These are phyloP conservation scores for Colinus virginianus DNA, from an alignment of 2,113 vertebrate species.

Conservation along the genomic window DNA sequence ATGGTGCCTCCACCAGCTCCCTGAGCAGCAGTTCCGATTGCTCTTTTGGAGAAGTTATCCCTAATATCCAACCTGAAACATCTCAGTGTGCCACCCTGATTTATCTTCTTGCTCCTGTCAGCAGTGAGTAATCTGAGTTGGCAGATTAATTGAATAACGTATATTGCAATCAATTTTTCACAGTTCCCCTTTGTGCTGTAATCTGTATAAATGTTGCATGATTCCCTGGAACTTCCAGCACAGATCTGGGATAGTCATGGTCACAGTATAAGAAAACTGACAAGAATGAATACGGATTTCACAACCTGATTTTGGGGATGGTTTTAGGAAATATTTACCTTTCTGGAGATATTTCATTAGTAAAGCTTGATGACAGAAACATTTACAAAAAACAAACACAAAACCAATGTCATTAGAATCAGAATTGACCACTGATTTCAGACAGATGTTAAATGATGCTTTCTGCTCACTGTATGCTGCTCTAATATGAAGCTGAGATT, in stretches of 20 bases:
- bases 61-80: too few species aligned
- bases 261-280: background rate
- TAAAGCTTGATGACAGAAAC: background rate
- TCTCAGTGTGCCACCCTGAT: background rate
- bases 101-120: background rate
- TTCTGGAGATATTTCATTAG: background rate
- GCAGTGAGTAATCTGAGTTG: constrained; percentile 27
- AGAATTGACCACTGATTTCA: background rate
- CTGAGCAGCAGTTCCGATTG: too few species aligned
- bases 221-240: background rate
- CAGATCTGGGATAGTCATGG: background rate
- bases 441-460: background rate
- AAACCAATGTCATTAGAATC: background rate
- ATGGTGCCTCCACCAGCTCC: too few species aligned
- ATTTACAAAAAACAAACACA: constrained; percentile 19
- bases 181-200: constrained; percentile 26
- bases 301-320: background rate
- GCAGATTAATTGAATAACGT: constrained; percentile 35
- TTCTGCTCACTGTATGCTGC: background rate
- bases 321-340: constrained; percentile 29
- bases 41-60: too few species aligned
- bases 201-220: constrained; percentile 6
- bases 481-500: background rate
- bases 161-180: constrained; percentile 38
- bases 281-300: background rate